A percentile compares a stretch with the other conserved stretches of the same genome.
These are phyloP conservation scores for Poecile atricapillus DNA, from an alignment of 2,113 vertebrate genomes.

Conservation along the genomic window DNA sequence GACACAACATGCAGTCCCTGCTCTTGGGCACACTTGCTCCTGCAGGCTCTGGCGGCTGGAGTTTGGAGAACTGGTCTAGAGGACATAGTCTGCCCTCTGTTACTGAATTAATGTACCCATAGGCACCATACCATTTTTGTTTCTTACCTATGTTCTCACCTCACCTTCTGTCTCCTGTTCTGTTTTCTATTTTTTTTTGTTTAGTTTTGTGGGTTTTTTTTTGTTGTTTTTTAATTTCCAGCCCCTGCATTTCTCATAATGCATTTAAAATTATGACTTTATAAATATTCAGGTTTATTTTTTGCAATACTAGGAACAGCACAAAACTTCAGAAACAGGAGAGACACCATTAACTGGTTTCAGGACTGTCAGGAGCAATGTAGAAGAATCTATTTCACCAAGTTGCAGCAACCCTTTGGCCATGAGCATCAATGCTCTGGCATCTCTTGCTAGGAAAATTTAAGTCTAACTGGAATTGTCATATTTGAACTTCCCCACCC, in stretches of 20 bases:
- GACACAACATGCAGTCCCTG: rapidly evolving
- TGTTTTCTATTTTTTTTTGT: too few species aligned
- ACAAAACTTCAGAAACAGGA: neutral
- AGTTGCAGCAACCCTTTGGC: neutral
- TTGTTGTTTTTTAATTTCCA: neutral
- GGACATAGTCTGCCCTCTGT: neutral
- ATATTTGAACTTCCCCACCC: neutral
- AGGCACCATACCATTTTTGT: neutral
- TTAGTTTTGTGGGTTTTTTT: too few species aligned
- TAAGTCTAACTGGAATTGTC: neutral
- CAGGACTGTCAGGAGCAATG: neutral
- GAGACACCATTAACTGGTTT: neutral
- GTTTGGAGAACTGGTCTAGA: neutral
- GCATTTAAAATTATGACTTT: neutral
- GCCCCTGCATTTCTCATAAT: neutral
- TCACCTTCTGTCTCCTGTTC: neutral
- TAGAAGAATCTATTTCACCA: neutral
- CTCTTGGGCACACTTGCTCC: rapidly evolving
- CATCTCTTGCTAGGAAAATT: neutral
- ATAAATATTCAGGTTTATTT: neutral
- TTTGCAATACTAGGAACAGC: neutral
- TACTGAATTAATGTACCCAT: neutral
- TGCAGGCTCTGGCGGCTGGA: neutral
- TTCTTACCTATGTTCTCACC: neutral
- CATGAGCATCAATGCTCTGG: neutral